A percentile compares a stretch with the other conserved stretches of the same genome.
Evolutionary conservation across 2,797 vertebrate genomes (phyloP).

Genomic region (Gobionotothen gibberifrons): DNA sequence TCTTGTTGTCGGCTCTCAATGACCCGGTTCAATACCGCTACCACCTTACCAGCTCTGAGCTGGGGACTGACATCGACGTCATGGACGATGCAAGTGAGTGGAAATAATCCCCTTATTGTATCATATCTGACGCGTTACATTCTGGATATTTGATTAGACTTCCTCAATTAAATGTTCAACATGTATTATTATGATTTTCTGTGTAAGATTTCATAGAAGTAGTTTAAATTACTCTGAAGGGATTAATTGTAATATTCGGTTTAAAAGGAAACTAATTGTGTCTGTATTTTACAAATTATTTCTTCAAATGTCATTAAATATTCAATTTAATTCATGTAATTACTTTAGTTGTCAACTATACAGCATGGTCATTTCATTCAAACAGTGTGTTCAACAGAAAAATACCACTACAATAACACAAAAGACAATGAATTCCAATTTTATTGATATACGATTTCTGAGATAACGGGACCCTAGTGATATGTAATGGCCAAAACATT

Average conservation of each 20-base stretch:
- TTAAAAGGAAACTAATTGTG: not conserved
- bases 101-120: slow-evolving; percentile 14
- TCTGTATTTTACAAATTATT: not conserved
- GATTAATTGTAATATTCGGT: not conserved
- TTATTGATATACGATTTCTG: not conserved
- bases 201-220: not conserved
- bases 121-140: not conserved
- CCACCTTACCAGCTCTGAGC: slow-evolving; percentile 90
- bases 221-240: not conserved
- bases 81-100: slow-evolving; percentile 98
- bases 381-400: not conserved
- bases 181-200: not conserved
- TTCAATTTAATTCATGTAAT: not conserved
- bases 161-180: not conserved
- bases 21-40: slow-evolving; percentile 93
- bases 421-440: not conserved
- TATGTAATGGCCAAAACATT: not conserved
- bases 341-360: not conserved
- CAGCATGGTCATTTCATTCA: not conserved
- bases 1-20: slow-evolving; percentile 92
- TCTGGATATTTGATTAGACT: not conserved
- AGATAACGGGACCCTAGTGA: not conserved
- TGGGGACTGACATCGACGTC: slow-evolving; percentile 93
- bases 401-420: too few relatives aligned
- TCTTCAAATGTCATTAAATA: slow-evolving; percentile 2